Evolutionary conservation across 2,797 vertebrate genomes (phyloP).

Genomic region (Onychomys arenicola): DNA sequence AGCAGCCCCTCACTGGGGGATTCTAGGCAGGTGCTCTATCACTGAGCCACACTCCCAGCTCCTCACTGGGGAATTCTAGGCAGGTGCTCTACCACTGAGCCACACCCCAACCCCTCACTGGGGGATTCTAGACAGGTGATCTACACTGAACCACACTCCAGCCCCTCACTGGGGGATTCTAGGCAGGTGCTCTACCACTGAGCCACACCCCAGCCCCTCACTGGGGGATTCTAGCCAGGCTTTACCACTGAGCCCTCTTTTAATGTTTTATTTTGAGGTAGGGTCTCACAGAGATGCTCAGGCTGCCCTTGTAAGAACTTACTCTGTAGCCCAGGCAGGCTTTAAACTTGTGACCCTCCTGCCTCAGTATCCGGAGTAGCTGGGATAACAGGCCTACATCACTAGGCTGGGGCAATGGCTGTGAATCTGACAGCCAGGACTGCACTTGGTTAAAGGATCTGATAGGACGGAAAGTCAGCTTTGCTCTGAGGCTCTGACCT

Average conservation of each 20-base stretch:
- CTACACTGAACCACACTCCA: background rate
- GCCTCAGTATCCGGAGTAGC: background rate
- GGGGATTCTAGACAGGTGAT: no score
- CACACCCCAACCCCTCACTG: no score
- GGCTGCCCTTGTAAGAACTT: background rate
- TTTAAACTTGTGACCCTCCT: background rate
- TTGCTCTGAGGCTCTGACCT: background rate
- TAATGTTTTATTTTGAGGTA: background rate
- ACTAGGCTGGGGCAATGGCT: background rate
- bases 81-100: no score
- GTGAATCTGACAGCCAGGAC: background rate
- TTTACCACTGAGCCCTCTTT: background rate
- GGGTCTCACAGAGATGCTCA: background rate
- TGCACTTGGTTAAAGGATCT: background rate
- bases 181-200: background rate
- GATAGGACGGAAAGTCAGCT: background rate
- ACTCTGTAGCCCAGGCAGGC: background rate
- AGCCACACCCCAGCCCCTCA: background rate
- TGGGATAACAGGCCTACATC: no score
- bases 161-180: no score
- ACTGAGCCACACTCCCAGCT: no score
- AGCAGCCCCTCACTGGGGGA: no score
- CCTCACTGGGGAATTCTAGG: no score
- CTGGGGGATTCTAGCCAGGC: background rate
- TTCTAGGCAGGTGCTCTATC: no score